These are phyloP conservation scores for Catocala sponsa DNA, from an alignment of 2,888 invertebrate genomes.

Conservation along the genomic window DNA sequence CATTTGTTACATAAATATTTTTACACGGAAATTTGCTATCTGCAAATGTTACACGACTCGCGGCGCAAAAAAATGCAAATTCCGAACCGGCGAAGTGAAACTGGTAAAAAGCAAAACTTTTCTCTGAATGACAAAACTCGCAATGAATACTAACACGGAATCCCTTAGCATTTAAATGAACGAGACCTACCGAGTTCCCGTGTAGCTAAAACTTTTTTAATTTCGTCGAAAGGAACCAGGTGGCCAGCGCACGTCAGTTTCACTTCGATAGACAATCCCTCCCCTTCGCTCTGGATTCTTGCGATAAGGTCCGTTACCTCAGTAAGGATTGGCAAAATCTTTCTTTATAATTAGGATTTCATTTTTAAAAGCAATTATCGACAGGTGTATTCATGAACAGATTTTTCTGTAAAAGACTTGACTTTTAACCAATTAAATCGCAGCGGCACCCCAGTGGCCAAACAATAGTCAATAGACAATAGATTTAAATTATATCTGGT, in stretches of 20 bases:
- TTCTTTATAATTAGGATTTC: conserved; percentile 70
- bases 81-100: conserved; percentile 55
- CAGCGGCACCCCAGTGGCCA: no score
- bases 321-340: conserved; percentile 66
- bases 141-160: conserved; percentile 81
- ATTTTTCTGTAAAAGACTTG: no score
- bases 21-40: conserved; percentile 4
- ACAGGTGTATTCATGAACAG: neutral
- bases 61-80: conserved; percentile 48
- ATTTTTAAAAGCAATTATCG: conserved; percentile 13
- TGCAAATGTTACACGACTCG: conserved; percentile 26
- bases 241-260: conserved; percentile 76
- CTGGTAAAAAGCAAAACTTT: conserved; percentile 71
- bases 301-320: conserved; percentile 65
- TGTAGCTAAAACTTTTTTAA: conserved; percentile 85
- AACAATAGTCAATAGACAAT: no score
- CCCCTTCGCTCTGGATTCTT: conserved; percentile 52
- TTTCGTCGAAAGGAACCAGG: conserved; percentile 83
- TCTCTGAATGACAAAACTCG: conserved; percentile 80
- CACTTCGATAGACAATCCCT: conserved; percentile 77
- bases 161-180: conserved; percentile 85
- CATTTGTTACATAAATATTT: no score
- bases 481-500: no score
- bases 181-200: conserved; percentile 74
- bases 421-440: no score